Conservation (phyloP, 2,113 vertebrate species). For the Dissostichus mawsoni region DNA sequence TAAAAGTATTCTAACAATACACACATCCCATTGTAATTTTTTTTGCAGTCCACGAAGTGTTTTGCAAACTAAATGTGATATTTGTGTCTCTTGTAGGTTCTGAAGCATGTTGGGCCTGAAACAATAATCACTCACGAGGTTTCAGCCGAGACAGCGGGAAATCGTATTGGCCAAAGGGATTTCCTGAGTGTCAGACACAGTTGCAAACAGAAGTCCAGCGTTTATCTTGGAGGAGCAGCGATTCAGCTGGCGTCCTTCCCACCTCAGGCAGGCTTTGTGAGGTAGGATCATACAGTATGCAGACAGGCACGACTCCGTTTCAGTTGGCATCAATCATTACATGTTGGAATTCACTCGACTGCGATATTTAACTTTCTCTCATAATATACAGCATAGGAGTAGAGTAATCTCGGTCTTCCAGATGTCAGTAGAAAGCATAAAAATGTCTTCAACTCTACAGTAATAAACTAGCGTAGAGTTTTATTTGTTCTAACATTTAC, state of each 20-base stretch:
- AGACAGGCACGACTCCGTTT: background rate
- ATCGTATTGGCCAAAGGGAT: conserved; percentile 87
- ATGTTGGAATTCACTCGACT: background rate
- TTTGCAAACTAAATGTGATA: background rate
- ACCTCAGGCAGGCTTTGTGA: conserved; percentile 82
- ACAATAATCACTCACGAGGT: conserved; percentile 86
- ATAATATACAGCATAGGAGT: background rate
- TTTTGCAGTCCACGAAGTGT: too few relatives aligned
- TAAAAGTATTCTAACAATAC: background rate
- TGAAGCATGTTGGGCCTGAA: conserved; percentile 76
- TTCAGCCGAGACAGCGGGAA: conserved; percentile 77
- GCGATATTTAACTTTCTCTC: background rate
- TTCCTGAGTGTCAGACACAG: conserved; percentile 86
- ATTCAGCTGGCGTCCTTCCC: conserved; percentile 75
- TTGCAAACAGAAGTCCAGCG: conserved; percentile 63
- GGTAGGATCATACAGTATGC: conserved; percentile 67
- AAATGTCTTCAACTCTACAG: background rate
- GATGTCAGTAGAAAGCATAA: background rate
- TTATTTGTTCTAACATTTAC: background rate
- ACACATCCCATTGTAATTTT: background rate
- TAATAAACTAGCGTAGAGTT: background rate
- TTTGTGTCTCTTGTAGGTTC: conserved; percentile 73
- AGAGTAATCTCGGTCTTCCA: background rate
- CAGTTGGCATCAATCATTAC: background rate
- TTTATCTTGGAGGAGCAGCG: conserved; percentile 84